Evolutionary conservation across 92 coral and sea anemone genomes (phyloP).

Genomic region (Virgularia gustaviana): DNA sequence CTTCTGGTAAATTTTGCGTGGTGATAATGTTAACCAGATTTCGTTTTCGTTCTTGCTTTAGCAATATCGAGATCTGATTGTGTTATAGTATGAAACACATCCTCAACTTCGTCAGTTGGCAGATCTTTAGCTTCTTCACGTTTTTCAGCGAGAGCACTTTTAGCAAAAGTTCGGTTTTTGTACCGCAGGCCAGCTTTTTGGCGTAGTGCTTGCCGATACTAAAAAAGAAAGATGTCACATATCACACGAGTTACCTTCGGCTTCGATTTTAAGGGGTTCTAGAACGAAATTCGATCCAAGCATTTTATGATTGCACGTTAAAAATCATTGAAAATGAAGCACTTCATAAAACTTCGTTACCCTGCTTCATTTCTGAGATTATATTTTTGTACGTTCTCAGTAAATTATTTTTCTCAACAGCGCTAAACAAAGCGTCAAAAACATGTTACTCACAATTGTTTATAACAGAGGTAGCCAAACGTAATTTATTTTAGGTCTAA

Average conservation of each 20-base stretch:
- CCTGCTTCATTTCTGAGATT: too few relatives aligned
- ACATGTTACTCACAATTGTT: too few relatives aligned
- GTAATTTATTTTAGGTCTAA: too few relatives aligned
- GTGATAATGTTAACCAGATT: neutral
- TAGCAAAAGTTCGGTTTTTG: constrained; percentile 65
- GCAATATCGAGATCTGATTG: constrained; percentile 86
- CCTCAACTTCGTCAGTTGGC: constrained; percentile 73
- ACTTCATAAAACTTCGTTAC: too few relatives aligned
- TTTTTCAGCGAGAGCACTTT: constrained; percentile 64
- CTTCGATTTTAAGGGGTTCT: neutral
- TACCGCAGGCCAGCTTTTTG: constrained; percentile 87
- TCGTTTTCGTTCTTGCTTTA: constrained; percentile 24
- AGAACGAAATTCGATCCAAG: too few relatives aligned
- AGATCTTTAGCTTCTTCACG: constrained; percentile 69
- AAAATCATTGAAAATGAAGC: too few relatives aligned
- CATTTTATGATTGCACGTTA: too few relatives aligned
- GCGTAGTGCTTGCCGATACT: constrained; percentile 85
- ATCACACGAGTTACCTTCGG: neutral
- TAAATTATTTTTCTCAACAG: too few relatives aligned
- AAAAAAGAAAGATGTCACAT: neutral
- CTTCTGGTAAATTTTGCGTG: constrained; percentile 11
- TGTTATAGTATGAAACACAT: constrained; percentile 85
- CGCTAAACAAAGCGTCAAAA: too few relatives aligned
- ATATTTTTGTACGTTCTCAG: too few relatives aligned
- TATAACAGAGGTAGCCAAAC: too few relatives aligned